Evolutionary conservation across 2,888 invertebrate species (phyloP).

Genomic region (Cryptocephalus moraei): DNA sequence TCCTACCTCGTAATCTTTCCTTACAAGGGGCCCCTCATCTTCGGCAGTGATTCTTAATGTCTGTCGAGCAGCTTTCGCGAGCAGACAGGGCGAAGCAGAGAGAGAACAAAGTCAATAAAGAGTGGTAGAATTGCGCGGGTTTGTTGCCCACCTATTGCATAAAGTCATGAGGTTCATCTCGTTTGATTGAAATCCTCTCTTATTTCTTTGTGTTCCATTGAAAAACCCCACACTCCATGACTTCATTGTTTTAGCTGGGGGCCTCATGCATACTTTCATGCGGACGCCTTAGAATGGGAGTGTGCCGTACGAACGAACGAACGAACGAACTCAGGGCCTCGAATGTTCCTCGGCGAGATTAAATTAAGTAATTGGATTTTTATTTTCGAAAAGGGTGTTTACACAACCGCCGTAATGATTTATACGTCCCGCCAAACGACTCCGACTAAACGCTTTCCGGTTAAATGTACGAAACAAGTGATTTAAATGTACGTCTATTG

Average conservation of each 20-base stretch:
- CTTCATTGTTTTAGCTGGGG: conserved; percentile 37
- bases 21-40: not conserved
- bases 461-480: too few species aligned
- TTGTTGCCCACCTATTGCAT: conserved; percentile 37
- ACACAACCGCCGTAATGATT: too few species aligned
- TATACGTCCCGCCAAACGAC: too few species aligned
- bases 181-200: conserved; percentile 43
- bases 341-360: conserved; percentile 22
- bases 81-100: conserved; percentile 12
- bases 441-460: too few species aligned
- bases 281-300: conserved; percentile 21
- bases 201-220: conserved; percentile 31
- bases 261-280: conserved; percentile 41
- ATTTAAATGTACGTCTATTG: too few species aligned
- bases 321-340: conserved; percentile 6
- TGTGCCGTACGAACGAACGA: too few species aligned
- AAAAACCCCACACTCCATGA: conserved; percentile 37
- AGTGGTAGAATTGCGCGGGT: conserved; percentile 24
- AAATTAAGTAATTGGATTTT: conserved; percentile 21
- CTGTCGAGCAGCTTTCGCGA: conserved; percentile 12
- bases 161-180: conserved; percentile 42
- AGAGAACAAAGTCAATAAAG: conserved; percentile 24
- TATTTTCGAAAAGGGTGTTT: conserved; percentile 5
- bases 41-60: conserved; percentile 17
- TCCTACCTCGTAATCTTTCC: too few species aligned